Percentiles rank a stretch among this genome's conserved stretches.
phyloP scores from a whole-genome alignment of 2,113 vertebrate genomes.

The Cnemophilus loriae region DNA sequence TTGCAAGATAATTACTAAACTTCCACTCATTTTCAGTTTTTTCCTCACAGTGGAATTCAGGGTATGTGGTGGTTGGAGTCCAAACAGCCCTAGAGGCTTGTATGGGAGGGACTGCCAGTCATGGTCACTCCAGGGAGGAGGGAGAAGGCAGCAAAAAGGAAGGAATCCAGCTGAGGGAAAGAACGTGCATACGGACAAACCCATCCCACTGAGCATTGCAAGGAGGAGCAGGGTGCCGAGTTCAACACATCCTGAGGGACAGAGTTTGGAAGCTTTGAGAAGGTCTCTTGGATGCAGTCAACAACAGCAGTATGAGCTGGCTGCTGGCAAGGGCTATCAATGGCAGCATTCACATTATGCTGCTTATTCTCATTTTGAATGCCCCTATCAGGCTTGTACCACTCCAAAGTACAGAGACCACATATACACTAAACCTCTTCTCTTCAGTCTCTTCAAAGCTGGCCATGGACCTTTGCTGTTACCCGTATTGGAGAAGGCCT shows the following conservation, averaged over 20 bases:
- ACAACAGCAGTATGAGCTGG: neutral
- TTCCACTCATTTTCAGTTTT: neutral
- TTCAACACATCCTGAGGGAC: neutral
- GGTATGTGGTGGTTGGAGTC: neutral
- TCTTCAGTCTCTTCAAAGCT: neutral
- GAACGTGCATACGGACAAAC: neutral
- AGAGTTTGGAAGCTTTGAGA: neutral
- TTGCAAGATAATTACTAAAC: neutral
- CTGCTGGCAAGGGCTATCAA: neutral
- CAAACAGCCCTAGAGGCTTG: neutral
- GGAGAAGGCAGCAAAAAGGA: neutral
- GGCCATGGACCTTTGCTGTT: neutral
- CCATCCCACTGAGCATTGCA: neutral
- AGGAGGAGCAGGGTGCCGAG: neutral
- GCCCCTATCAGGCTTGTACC: neutral
- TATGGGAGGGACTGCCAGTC: neutral
- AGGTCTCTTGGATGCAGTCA: neutral
- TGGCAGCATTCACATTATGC: neutral
- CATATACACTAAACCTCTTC: neutral
- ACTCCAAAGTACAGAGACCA: neutral
- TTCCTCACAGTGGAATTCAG: conserved; percentile 4
- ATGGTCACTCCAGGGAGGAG: neutral
- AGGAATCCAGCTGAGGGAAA: neutral
- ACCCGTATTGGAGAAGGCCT: neutral
- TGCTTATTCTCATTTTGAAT: neutral